Evolutionary conservation across 1,140 invertebrate genomes (phyloP), one percentile per base, ranked within the genome.

Genomic region (Penaeus japonicus): DNA sequence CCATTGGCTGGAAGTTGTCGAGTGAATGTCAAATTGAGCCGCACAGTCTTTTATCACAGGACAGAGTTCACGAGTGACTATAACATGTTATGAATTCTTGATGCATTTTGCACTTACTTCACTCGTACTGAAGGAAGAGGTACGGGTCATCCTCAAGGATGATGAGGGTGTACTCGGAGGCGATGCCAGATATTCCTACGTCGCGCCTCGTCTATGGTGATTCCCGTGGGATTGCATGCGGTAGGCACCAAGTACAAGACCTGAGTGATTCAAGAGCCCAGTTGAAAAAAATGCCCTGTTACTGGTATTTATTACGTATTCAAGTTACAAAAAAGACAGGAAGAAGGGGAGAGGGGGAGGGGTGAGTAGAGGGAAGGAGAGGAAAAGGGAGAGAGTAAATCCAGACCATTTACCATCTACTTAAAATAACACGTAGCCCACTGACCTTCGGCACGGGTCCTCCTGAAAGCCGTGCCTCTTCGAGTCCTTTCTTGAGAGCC

Each of bases 81-180:
- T n/a, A 4, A 30, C 27, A 65, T 10, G 10, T 39, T 39, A 39
- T 39, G 7, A 39, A 70, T 70, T 24, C 10, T 0, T 7, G 17
- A 5, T 24, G 18, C 10, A n/a, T n/a, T 0, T 70, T n/a, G 2
- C 62, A 30, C n/a, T 39, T 39, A 32, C n/a, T 79, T 35, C n/a
- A 7, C 92, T 92, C 92, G 92, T 95, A 97, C 91, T 96, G 95
- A 90, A 97, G 92, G 91, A 95, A 96, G 91, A 95, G 96, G 91
- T 96, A 97, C 4, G 96, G 96, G 93, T 97, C 96, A 91, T 97
- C 96, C 62, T 97, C 96, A 0, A 97, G 91, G 85, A 97, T 96
- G 0, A 97, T 90, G 32, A 97, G 94, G 93, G 97, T 94, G 92
- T 96, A 96, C 91, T 95, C 93, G 92, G 95, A 95, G 39, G 96